Conservation (phyloP, 1,140 invertebrate genomes). For the Caenorhabditis tropicalis region DNA sequence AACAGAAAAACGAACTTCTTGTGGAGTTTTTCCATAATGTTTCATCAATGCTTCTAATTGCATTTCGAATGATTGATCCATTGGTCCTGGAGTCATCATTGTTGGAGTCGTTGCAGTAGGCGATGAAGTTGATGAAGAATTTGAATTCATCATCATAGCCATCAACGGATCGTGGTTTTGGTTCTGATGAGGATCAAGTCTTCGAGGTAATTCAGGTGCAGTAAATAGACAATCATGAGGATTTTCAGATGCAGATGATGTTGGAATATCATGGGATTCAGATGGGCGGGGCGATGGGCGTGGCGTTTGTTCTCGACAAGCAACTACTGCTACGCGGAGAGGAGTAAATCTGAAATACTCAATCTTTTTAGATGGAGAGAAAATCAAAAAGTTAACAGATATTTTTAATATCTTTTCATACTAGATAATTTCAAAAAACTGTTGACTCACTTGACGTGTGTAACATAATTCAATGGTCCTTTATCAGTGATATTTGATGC, state of each 20-base stretch:
- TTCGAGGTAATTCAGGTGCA: not conserved
- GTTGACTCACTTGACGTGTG: constrained; percentile 28
- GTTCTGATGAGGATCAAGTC: not conserved
- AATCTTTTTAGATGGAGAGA: no score
- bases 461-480: constrained; percentile 38
- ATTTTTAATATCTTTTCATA: no score
- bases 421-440: no score
- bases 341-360: constrained; percentile 69
- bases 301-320: constrained; percentile 53
- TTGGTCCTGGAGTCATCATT: not conserved
- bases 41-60: constrained; percentile 48
- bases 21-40: constrained; percentile 24
- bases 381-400: no score
- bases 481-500: constrained; percentile 40
- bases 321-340: constrained; percentile 70
- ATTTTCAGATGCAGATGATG: not conserved
- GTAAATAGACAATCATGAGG: not conserved
- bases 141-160: not conserved
- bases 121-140: constrained; percentile 2
- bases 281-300: constrained; percentile 12
- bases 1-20: not conserved
- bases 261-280: constrained; percentile 11
- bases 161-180: constrained; percentile 12
- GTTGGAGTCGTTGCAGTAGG: not conserved
- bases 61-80: constrained; percentile 35